Evolutionary conservation across 2,888 invertebrate species (phyloP).

Genomic region (Rotaria sp.): DNA sequence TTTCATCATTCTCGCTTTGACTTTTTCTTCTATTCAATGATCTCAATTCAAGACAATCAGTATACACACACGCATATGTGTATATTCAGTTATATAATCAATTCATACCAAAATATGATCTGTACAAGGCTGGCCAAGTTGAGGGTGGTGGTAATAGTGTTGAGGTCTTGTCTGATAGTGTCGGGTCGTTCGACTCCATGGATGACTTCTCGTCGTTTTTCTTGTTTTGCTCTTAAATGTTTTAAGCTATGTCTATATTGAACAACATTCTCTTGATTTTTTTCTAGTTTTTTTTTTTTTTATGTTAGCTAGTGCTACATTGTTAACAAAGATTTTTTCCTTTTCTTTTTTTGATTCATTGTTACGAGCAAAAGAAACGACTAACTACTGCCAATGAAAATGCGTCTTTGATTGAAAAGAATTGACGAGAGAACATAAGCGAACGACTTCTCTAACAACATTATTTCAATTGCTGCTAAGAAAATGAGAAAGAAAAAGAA

Average conservation of each 20-base stretch:
- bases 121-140: constrained; percentile 9
- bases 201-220: background rate
- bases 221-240: background rate
- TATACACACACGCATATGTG: background rate
- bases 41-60: background rate
- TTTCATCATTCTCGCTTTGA: background rate
- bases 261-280: background rate
- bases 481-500: constrained; percentile 2
- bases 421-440: constrained; percentile 19
- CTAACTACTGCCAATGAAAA: constrained; percentile 21
- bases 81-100: background rate
- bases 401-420: constrained; percentile 14
- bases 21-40: background rate
- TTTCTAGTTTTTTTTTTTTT: background rate
- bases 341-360: background rate
- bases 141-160: background rate
- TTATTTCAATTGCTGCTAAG: constrained; percentile 22
- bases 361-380: background rate
- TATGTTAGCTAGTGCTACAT: background rate
- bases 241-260: background rate
- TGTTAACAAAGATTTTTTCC: background rate
- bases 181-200: constrained; percentile 19
- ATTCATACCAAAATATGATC: constrained; percentile 24
- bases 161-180: constrained; percentile 15
- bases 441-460: constrained; percentile 21